Evolutionary conservation across 2,888 invertebrate genomes (phyloP).

Genomic region (Panzeria rudis): DNA sequence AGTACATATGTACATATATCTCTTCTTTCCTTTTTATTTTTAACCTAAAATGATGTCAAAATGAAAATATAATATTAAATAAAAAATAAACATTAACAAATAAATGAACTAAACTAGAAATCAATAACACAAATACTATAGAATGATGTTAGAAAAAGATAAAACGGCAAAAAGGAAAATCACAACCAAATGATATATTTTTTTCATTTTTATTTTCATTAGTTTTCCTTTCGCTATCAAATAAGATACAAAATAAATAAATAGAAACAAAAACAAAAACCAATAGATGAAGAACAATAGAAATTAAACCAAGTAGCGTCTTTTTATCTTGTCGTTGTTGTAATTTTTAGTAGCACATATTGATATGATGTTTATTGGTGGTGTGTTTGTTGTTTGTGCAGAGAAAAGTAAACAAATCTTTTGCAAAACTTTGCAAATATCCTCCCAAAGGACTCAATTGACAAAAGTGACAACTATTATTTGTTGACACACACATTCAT

Average conservation of each 20-base stretch:
- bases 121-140: conserved; percentile 23
- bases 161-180: conserved; percentile 21
- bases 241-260: conserved; percentile 51
- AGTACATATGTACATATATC: no score
- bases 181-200: conserved; percentile 26
- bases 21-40: conserved; percentile 5
- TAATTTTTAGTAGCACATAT: conserved; percentile 31
- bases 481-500: conserved; percentile 60
- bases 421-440: conserved; percentile 70
- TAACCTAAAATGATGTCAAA: conserved; percentile 25
- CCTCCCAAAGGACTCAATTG: conserved; percentile 64
- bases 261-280: conserved; percentile 3
- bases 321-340: neutral
- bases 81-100: conserved; percentile 37
- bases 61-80: conserved; percentile 21
- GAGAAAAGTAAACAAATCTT: conserved; percentile 64
- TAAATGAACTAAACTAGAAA: conserved; percentile 57
- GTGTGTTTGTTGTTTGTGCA: conserved; percentile 3
- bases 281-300: conserved; percentile 6
- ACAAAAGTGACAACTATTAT: conserved; percentile 71
- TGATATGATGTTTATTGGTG: conserved; percentile 21
- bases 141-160: conserved; percentile 9
- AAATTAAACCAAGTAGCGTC: conserved; percentile 26
- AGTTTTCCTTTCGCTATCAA: conserved; percentile 64
- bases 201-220: conserved; percentile 37